These are phyloP conservation scores for Mola mola DNA, from an alignment of 2,113 vertebrate species.

Conservation along the genomic window DNA sequence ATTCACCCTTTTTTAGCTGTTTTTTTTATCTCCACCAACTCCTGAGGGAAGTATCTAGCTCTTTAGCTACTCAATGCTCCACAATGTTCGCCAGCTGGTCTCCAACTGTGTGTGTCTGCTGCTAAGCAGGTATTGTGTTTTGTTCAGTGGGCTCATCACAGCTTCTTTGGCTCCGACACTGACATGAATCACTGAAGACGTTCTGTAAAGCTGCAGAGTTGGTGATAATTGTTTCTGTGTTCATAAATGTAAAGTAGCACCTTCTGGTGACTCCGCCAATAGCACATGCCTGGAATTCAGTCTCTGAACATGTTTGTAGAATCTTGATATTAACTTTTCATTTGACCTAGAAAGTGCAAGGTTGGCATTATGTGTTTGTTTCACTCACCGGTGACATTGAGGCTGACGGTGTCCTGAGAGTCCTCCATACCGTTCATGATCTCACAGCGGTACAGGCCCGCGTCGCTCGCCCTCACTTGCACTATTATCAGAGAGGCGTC, in stretches of 20 bases:
- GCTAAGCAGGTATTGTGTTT: not conserved
- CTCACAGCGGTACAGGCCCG: constrained; percentile 90
- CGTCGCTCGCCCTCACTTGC: constrained; percentile 87
- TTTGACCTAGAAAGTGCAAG: constrained; percentile 1
- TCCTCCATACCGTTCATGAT: constrained; percentile 93
- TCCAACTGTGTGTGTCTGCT: not conserved
- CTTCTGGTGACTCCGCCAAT: too few species aligned
- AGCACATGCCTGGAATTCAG: constrained; percentile 37
- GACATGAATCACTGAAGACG: not conserved
- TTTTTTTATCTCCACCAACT: not conserved
- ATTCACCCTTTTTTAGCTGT: not conserved
- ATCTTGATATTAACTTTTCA: not conserved
- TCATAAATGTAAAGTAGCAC: not conserved
- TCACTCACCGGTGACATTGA: constrained; percentile 88
- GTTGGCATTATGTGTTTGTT: not conserved
- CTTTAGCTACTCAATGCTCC: not conserved
- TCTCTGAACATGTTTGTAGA: constrained; percentile 1
- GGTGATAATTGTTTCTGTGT: not conserved
- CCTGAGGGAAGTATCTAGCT: not conserved
- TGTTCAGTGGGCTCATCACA: not conserved
- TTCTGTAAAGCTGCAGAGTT: not conserved
- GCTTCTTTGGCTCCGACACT: not conserved
- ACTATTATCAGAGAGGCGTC: constrained; percentile 86
- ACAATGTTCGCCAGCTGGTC: not conserved
- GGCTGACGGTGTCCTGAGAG: constrained; percentile 77